Conservation (phyloP, 2,797 vertebrate genomes). For the Sylvia borin region DNA sequence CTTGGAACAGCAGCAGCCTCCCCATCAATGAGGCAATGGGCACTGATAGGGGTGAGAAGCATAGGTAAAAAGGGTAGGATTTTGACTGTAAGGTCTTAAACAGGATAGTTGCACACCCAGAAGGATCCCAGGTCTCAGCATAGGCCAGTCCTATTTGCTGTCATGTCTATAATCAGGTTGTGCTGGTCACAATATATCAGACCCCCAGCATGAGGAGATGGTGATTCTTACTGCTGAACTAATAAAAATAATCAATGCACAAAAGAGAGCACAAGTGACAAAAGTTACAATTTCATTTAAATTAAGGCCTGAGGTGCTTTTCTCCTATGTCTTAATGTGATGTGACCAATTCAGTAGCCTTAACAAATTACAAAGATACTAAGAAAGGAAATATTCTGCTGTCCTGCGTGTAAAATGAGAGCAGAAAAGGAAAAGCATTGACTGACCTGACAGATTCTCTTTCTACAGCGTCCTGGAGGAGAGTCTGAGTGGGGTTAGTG, state of each 20-base stretch:
- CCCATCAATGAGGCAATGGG: not conserved
- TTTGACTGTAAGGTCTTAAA: not conserved
- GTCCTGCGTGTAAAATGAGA: not conserved
- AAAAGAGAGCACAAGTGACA: not conserved
- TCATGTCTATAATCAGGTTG: not conserved
- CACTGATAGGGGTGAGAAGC: not conserved
- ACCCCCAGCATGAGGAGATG: not conserved
- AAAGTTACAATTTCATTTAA: not conserved
- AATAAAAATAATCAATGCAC: not conserved
- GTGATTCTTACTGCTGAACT: not conserved
- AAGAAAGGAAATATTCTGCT: not conserved
- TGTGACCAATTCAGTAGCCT: not conserved
- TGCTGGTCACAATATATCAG: not conserved
- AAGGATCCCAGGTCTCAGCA: not conserved
- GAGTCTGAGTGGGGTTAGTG: not conserved
- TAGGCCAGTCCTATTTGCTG: not conserved
- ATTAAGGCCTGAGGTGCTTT: not conserved
- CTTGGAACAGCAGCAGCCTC: not conserved
- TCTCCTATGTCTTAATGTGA: not conserved
- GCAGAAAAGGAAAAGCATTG: not conserved
- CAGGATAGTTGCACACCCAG: not conserved
- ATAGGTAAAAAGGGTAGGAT: not conserved
- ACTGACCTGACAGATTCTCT: not conserved
- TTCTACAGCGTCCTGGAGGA: not conserved
- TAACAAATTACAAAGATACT: not conserved